Conservation (phyloP, 2,888 invertebrate species). For the Spilosoma lubricipeda region DNA sequence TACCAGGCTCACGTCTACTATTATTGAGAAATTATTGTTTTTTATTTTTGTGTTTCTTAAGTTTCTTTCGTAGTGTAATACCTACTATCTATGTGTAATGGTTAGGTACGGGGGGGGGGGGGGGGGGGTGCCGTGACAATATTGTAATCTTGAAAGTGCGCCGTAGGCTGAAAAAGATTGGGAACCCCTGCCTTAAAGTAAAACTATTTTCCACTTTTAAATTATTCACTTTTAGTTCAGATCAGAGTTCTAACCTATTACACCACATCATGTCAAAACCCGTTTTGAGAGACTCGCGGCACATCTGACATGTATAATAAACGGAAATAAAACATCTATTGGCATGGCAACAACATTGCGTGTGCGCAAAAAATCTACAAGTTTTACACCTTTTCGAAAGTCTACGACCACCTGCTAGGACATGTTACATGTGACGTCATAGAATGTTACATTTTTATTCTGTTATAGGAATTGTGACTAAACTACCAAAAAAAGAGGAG, state of each 20-base stretch:
- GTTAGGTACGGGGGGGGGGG: too few species aligned
- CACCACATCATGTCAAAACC: conserved; percentile 33
- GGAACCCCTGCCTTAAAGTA: too few species aligned
- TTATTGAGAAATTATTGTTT: too few species aligned
- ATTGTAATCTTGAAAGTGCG: too few species aligned
- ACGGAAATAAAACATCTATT: conserved; percentile 47
- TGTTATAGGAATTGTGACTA: background rate
- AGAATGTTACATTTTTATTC: conserved; percentile 9
- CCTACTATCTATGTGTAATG: too few species aligned
- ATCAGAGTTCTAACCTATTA: conserved; percentile 36
- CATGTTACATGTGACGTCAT: conserved; percentile 44
- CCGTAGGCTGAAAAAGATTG: too few species aligned
- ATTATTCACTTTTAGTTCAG: conserved; percentile 6
- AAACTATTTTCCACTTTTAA: background rate
- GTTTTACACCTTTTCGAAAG: conserved; percentile 20
- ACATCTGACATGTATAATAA: conserved; percentile 50
- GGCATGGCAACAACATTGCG: conserved; percentile 23
- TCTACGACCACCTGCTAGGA: conserved; percentile 29
- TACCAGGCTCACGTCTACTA: too few species aligned
- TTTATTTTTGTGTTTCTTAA: too few species aligned
- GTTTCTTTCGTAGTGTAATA: too few species aligned
- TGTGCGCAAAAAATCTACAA: conserved; percentile 23
- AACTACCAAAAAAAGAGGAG: background rate
- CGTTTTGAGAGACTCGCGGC: conserved; percentile 37
- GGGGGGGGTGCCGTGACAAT: too few species aligned